phyloP scores from a whole-genome alignment of 2,113 vertebrate genomes.

The Myiozetetes cayanensis region DNA sequence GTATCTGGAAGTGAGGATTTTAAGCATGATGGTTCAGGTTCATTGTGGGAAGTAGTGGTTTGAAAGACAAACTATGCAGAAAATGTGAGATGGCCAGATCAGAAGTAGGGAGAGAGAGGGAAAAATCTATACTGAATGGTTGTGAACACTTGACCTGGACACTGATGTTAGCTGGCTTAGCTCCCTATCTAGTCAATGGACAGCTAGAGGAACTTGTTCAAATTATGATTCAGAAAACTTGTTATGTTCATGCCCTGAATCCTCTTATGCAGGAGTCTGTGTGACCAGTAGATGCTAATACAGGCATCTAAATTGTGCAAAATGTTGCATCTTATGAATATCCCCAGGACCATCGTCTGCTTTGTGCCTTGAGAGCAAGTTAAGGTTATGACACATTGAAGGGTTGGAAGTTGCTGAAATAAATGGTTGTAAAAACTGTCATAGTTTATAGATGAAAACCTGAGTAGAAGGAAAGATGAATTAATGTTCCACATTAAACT shows the following conservation, averaged over 20 bases:
- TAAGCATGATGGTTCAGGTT: not conserved
- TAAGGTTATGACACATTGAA: not conserved
- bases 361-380: not conserved
- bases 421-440: not conserved
- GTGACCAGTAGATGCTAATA: not conserved
- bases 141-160: not conserved
- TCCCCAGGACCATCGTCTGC: not conserved
- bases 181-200: not conserved
- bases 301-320: not conserved
- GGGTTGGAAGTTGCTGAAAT: not conserved
- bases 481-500: not conserved
- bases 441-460: not conserved
- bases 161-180: not conserved
- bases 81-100: not conserved
- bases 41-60: not conserved
- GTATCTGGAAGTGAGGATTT: not conserved
- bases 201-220: not conserved
- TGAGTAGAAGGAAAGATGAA: not conserved
- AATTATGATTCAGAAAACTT: not conserved
- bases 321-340: not conserved
- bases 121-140: accelerated
- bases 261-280: not conserved
- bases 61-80: not conserved
- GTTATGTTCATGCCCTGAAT: accelerated
- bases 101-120: not conserved